Base-by-base conservation (phyloP, 2,113 vertebrate genomes). In the Apteryx mantelli region DNA sequence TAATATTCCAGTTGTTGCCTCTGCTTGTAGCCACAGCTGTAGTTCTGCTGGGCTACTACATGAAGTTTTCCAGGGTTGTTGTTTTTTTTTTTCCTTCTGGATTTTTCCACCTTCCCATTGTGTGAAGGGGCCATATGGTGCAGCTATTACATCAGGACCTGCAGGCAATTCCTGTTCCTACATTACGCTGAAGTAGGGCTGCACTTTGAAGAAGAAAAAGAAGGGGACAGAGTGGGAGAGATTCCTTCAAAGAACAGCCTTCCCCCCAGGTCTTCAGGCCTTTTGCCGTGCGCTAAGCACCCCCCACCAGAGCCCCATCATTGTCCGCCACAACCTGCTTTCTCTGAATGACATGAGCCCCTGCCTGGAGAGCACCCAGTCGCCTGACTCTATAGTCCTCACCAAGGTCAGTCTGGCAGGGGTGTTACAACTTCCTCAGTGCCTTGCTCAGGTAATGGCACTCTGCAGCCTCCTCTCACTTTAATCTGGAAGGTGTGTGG, bases 1-100 rank as follows among this genome's bases (percentile, higher is more conserved):
- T 50, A 61, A 55, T 77, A 60, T 91, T 96, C 95, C 92, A 96
- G 95, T 82, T 95, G 94, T 82, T 91, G 74, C 89, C 94, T 88
- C 78, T 73, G 89, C 91, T 95, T 94, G 95, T 81, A 88, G 92
- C 83, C 94, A 78, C 93, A 93, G 97, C 91, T 95, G 76, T 76
- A 82, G 85, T 58, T 92, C 73, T 86, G 85, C 82, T 90, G 88
- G 87, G 61, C 86, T 86, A 78, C 82, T 64, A 26, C 68, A 83
- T 91, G 96, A 97, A 93, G 92, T 75, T 97, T 96, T 95, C 82
- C 44, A 73, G 91, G 73, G 89, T 64, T 88, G 79, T 61, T 76
- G 56, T 10, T 40, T 21, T 8, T 30, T 19, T n/a, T 88, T 64
- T 32, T 30, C 58, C 70, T 92, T 88, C 95, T 91, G 93, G 96